Evolutionary conservation across 1,140 invertebrate genomes (phyloP).

Genomic region (Trichonephila clavipes): DNA sequence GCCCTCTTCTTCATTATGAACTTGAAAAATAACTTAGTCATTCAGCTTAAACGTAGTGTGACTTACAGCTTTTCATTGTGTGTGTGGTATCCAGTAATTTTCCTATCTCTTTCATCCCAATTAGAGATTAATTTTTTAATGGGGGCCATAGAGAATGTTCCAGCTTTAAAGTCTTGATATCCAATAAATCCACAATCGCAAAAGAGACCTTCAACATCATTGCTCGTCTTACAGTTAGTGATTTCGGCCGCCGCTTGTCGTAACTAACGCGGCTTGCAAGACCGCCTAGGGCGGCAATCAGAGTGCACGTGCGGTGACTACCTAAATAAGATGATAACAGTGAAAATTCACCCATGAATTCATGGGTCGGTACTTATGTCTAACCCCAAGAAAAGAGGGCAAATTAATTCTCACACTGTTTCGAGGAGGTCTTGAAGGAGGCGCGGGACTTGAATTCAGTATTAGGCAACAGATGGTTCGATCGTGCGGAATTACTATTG

Average conservation of each 20-base stretch:
- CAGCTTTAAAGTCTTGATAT: neutral
- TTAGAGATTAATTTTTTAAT: too few species aligned
- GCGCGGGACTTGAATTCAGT: slow-evolving; percentile 31
- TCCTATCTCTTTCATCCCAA: too few species aligned
- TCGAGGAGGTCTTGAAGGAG: slow-evolving; percentile 43
- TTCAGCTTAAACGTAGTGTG: too few species aligned
- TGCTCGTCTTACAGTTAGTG: neutral
- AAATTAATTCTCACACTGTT: slow-evolving; percentile 69
- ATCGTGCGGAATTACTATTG: slow-evolving; percentile 23
- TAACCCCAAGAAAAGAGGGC: slow-evolving; percentile 52
- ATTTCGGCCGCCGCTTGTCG: neutral
- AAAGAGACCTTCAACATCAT: neutral
- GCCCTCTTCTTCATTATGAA: too few species aligned
- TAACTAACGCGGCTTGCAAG: neutral
- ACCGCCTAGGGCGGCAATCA: slow-evolving; percentile 52
- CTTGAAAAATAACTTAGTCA: too few species aligned
- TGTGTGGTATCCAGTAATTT: too few species aligned
- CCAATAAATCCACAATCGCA: neutral
- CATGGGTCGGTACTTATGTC: slow-evolving; percentile 47
- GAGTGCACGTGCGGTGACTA: slow-evolving; percentile 38
- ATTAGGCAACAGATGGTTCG: slow-evolving; percentile 54
- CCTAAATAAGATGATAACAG: slow-evolving; percentile 25
- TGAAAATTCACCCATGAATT: slow-evolving; percentile 52
- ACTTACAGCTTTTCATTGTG: too few species aligned
- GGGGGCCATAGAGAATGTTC: neutral